Evolutionary conservation across 2,888 invertebrate genomes (phyloP).

Genomic region (Caenorhabditis sp.): DNA sequence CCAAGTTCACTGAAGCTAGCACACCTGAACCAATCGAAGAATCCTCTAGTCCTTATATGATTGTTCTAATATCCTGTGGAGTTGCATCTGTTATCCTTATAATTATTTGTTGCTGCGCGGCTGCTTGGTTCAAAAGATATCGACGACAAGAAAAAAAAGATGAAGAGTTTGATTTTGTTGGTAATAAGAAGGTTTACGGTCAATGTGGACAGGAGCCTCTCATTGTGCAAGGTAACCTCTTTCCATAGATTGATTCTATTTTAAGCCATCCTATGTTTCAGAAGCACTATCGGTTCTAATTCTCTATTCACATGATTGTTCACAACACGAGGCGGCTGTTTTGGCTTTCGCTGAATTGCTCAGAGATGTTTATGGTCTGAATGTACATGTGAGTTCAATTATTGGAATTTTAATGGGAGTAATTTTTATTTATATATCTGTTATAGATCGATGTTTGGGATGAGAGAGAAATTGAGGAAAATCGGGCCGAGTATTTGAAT

Average conservation of each 20-base stretch:
- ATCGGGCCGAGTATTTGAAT: conserved; percentile 66
- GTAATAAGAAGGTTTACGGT: not conserved
- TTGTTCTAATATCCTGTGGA: not conserved
- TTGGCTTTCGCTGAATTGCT: conserved; percentile 65
- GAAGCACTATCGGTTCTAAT: conserved; percentile 58
- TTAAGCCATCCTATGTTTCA: conserved; percentile 9
- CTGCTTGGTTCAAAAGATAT: not conserved
- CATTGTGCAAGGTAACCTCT: not conserved
- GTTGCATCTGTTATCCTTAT: not conserved
- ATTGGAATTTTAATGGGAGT: not conserved
- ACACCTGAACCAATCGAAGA: not conserved
- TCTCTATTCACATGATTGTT: conserved; percentile 67
- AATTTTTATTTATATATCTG: conserved; percentile 5
- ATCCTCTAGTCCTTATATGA: not conserved
- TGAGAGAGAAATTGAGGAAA: conserved; percentile 62
- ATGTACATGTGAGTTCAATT: conserved; percentile 53
- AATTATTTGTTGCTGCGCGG: not conserved
- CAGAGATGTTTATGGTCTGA: conserved; percentile 58
- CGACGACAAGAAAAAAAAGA: not conserved
- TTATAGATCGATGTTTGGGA: conserved; percentile 68
- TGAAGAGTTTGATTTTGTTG: not conserved
- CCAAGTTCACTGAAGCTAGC: not conserved
- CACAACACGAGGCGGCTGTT: conserved; percentile 66
- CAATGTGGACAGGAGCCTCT: not conserved
- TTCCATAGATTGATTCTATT: not conserved